Base-by-base conservation (phyloP, 2,113 vertebrate species). In the Scomber japonicus region DNA sequence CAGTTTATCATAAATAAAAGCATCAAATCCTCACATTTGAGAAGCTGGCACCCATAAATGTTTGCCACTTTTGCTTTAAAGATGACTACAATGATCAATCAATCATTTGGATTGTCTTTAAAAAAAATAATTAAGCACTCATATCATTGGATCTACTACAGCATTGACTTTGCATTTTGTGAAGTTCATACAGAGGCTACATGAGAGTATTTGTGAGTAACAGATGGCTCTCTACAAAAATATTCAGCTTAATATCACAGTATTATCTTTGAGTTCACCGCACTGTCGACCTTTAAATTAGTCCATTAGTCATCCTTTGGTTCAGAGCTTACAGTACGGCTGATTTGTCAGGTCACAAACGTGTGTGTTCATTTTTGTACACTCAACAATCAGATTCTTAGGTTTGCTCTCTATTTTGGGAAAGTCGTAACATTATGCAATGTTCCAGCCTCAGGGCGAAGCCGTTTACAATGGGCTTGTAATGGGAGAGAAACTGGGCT, bases 401-500 rank as follows among this genome's bases (percentile, higher is more conserved):
- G 40, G 53, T 57, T 56, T 50, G 54, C 54, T 60, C 54, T 1
- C 54, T 60, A 24, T 85, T 66, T 68, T 45, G 19, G 40, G 31
- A 50, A 21, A 73, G 54, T 60, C 3, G 9, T 11, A 27, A 44
- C 13, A 27, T 90, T 86, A 84, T 71, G 78, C 69, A 89, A 78
- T 19, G 4, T 1, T 55, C 10, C 62, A 8, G 72, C 90, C 86
- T 45, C 70, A 0, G 81, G 82, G 59, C 27, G 2, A 76, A 82
- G 64, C 15, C 62, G 46, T 81, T 64, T n/a, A 45, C 76, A 77
- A 14, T 48, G 59, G 64, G 63, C 68, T 60, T 24, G 71, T 80
- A 76, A 76, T 15, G 35, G 31, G 64, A 63, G 70, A 60, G 74
- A 84, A 90, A 82, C 13, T 74, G 66, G 83, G 83, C 60, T 17